Base-by-base conservation (phyloP, 2,888 invertebrate genomes). In the Drosophila colorata region DNA sequence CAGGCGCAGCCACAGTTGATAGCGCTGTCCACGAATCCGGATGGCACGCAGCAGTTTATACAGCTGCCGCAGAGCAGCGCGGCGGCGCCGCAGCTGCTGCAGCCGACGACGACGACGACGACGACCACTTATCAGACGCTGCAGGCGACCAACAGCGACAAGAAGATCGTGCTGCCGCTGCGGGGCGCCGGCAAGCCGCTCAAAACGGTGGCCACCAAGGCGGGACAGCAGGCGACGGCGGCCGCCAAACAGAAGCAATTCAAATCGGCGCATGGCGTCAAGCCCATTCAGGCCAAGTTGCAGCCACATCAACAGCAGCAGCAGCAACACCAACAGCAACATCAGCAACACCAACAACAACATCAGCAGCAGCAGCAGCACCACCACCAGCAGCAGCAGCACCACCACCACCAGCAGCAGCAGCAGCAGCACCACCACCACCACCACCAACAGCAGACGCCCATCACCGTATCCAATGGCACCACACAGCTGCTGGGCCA, bases 211-310 rank as follows among this genome's bases (percentile, higher is more conserved):
- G 88, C 87, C 44, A 87, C 87, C 9, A 90, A 91, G 41, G 87
- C 83, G 0, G 88, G 74, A 0, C 90, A 91, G 37, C 90, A 91
- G 48, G 87, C 88, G 1, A 75, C 75, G 6, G 86, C 88, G 1
- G 88, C 83, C 1, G 85, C 84, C 25, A 91, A 90, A 43, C 83
- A 88, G n/a, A 89, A 87, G 47, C 77, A 91, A 31, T 67, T 91
- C 1, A 80, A 87, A 14, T 77, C 83, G 0, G 74, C 70, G 0
- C 75, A 80, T 5, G 72, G 73, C 11, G 87, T 90, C 3, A 90
- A 90, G 48, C 91, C 91, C 4, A 90, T 90, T 35, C 90, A 90
- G 46, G 90, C 90, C 0, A 90, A 90, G 65, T 44, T 88, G 28
- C 83, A 86, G 46, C 74, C 82, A 0, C 70, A 80, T 2, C 74